A percentile compares a stretch with the other conserved stretches of the same genome.
Conservation (phyloP, 2,113 vertebrate genomes). For the Phrynocephalus versicolor region DNA sequence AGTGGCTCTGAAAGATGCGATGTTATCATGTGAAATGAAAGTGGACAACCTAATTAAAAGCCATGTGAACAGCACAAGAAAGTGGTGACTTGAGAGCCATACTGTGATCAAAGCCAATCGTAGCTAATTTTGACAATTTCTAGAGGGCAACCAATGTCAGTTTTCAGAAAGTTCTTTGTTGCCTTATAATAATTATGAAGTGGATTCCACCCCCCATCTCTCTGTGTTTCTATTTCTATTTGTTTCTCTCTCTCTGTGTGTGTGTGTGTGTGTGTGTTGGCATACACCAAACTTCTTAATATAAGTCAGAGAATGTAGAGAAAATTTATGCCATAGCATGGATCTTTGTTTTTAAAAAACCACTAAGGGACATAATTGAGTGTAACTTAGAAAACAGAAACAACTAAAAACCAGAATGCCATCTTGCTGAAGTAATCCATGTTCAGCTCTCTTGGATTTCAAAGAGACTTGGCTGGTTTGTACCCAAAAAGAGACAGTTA, state of each 20-base stretch:
- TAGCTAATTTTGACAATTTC: not conserved
- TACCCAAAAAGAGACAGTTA: no score
- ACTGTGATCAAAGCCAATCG: not conserved
- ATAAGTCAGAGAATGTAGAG: not conserved
- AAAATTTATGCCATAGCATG: not conserved
- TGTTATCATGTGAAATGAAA: not conserved
- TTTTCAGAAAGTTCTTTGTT: slow-evolving; percentile 15
- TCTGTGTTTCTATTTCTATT: no score
- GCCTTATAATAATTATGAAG: not conserved
- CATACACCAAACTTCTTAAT: not conserved
- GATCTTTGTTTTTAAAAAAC: not conserved
- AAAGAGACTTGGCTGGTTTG: no score
- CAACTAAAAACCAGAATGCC: not conserved
- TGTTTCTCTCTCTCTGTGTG: not conserved
- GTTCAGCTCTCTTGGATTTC: not conserved
- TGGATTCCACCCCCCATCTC: no score
- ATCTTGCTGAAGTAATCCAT: not conserved
- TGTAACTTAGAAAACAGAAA: not conserved
- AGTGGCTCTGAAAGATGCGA: not conserved
- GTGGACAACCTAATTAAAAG: not conserved
- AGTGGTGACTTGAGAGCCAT: not conserved
- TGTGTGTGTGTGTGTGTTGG: slow-evolving; percentile 14
- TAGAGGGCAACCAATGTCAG: not conserved
- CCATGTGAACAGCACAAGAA: not conserved
- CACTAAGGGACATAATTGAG: not conserved